Evolutionary conservation across 1,140 invertebrate genomes (phyloP).

Genomic region (Panulirus ornatus): DNA sequence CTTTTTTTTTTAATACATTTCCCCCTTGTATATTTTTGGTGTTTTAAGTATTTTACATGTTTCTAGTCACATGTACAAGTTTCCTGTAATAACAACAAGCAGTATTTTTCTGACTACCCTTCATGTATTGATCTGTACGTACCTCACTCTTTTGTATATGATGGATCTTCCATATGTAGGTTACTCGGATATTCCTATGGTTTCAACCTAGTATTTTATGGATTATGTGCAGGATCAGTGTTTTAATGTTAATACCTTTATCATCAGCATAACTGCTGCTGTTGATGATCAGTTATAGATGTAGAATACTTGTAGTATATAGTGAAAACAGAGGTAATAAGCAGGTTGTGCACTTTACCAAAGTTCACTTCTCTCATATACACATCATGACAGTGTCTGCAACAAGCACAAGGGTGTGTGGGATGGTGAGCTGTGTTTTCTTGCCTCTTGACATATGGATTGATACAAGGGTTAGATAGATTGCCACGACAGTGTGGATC

Average conservation of each 20-base stretch:
- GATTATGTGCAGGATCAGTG: conserved; percentile 2
- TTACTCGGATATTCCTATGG: not conserved
- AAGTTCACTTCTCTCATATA: not conserved
- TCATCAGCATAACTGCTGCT: not conserved
- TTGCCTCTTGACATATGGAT: too few relatives aligned
- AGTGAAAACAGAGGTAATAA: not conserved
- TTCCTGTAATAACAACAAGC: not conserved
- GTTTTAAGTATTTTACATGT: not conserved
- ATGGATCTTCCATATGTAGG: conserved; percentile 49
- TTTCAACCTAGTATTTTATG: not conserved
- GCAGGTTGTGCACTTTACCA: not conserved
- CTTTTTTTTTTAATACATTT: not conserved
- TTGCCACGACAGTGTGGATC: too few relatives aligned
- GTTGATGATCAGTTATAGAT: not conserved
- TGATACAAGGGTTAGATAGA: too few relatives aligned
- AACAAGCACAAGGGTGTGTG: not conserved
- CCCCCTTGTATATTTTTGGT: not conserved
- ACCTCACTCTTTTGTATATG: conserved; percentile 52
- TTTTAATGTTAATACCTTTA: not conserved
- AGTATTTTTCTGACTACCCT: conserved; percentile 14
- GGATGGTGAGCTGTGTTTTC: not conserved
- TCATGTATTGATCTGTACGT: not conserved
- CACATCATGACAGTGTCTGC: not conserved
- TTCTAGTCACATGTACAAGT: not conserved
- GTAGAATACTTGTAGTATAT: not conserved